These are phyloP conservation scores for Sepiola atlantica DNA, from an alignment of 2,888 invertebrate species.

Conservation along the genomic window DNA sequence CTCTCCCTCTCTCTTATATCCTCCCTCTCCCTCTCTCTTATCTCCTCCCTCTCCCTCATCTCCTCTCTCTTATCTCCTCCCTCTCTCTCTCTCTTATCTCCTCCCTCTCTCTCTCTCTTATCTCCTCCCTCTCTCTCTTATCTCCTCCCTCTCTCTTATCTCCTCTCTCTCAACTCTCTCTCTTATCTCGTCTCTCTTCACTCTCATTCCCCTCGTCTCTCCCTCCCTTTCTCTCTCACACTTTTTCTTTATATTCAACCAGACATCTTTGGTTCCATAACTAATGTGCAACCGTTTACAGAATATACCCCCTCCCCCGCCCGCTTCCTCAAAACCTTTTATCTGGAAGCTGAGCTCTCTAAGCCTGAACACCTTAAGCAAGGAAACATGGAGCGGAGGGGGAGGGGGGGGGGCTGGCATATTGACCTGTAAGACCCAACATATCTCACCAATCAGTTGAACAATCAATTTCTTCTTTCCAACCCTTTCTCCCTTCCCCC, in stretches of 20 bases:
- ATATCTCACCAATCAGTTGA: background rate
- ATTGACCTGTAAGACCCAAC: too few relatives aligned
- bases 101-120: background rate
- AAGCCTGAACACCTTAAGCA: too few relatives aligned
- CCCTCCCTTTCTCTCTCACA: background rate
- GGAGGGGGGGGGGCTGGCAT: too few relatives aligned
- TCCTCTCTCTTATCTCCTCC: background rate
- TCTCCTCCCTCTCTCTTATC: background rate
- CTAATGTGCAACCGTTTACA: too few relatives aligned
- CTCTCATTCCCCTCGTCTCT: background rate
- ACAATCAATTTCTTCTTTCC: slow-evolving; percentile 7
- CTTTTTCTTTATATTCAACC: background rate
- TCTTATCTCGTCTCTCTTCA: background rate
- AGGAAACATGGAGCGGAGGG: too few relatives aligned
- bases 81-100: background rate
- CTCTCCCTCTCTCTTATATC: background rate
- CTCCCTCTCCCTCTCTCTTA: background rate
- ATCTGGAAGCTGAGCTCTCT: too few relatives aligned
- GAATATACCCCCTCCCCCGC: too few relatives aligned
- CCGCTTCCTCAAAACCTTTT: too few relatives aligned
- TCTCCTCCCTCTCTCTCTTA: background rate
- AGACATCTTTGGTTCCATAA: background rate
- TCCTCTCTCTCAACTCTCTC: background rate
- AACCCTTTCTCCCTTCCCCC: background rate
- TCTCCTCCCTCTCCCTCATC: background rate